Base-by-base conservation (phyloP, 2,888 invertebrate genomes). In the Tiphia femorata region DNA sequence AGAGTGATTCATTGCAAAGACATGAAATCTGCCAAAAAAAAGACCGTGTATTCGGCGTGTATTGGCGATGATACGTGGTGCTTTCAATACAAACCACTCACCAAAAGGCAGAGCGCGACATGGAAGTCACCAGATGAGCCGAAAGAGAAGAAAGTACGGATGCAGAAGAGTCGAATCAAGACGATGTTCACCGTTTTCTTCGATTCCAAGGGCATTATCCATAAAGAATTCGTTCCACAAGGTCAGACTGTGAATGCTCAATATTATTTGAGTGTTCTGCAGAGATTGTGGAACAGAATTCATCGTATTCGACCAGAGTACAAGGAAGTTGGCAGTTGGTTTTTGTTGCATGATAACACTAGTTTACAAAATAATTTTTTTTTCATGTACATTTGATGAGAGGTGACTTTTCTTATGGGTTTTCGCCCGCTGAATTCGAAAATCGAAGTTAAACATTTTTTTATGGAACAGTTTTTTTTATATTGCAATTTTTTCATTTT, bases 151-250 rank as follows among this genome's bases (percentile, higher is more conserved):
- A 25, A 25, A 25, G 8, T 8, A 25, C 25, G 25, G 8, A n/a
- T n/a, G n/a, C 5, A 25, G 8, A 25, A 5, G 5, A 5, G 8
- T 8, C 25, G 8, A 5, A 25, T 6, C 6, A 5, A 5, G 8
- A 25, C 5, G 8, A 25, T 6, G 8, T 8, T 6, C 25, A 8
- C 5, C 25, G 8, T 8, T 6, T 25, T 25, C 8, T 25, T 38
- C 19, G 38, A 38, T 38, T 3, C 1, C 19, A 38, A 38, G 2
- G 38, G 38, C 1, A 21, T 38, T 2, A 38, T 38, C 1, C 38
- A 38, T 19, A 44, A 44, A 51, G 43, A 51, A 20, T 51, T 44
- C 30, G 43, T 51, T 20, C 41, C 51, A 29, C n/a, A 17, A 1
- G 33, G 43, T 27, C 51, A 35, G 23, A 43, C 51, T 12, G 43